Conservation (phyloP, 2,888 invertebrate species). For the Ennomos erosarius region DNA sequence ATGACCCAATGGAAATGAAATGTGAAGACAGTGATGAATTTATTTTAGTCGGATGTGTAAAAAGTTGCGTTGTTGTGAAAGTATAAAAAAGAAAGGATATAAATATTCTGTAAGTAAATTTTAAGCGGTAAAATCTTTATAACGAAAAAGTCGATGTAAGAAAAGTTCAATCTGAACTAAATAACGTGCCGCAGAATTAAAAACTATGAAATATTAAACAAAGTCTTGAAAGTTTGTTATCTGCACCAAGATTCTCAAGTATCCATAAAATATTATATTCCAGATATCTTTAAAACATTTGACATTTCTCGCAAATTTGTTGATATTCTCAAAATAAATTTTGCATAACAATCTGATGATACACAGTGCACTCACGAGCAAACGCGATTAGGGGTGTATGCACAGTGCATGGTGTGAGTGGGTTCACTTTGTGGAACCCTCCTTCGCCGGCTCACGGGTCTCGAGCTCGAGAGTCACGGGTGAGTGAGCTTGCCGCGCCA, state of each 20-base stretch:
- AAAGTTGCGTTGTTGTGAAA: too few relatives aligned
- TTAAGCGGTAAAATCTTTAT: not conserved
- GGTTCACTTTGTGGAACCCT: too few relatives aligned
- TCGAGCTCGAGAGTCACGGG: too few relatives aligned
- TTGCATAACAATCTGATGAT: not conserved
- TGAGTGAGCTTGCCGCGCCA: too few relatives aligned
- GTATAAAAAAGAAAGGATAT: not conserved
- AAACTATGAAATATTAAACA: not conserved
- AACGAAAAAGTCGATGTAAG: not conserved
- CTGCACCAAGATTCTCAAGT: too few relatives aligned
- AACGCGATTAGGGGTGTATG: slow-evolving; percentile 13
- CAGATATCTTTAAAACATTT: not conserved
- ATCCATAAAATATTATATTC: too few relatives aligned
- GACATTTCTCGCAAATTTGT: not conserved
- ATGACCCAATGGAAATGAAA: too few relatives aligned
- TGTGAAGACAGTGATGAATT: not conserved
- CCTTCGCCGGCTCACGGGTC: too few relatives aligned
- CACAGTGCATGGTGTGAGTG: not conserved
- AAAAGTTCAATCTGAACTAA: not conserved
- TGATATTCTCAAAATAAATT: slow-evolving; percentile 4
- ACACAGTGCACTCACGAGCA: slow-evolving; percentile 2
- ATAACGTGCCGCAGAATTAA: not conserved
- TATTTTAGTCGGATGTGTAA: too few relatives aligned
- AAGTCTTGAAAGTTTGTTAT: too few relatives aligned
- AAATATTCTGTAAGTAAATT: not conserved